Evolutionary conservation across 2,888 invertebrate species (phyloP).

Genomic region (Saturnia pavonia): DNA sequence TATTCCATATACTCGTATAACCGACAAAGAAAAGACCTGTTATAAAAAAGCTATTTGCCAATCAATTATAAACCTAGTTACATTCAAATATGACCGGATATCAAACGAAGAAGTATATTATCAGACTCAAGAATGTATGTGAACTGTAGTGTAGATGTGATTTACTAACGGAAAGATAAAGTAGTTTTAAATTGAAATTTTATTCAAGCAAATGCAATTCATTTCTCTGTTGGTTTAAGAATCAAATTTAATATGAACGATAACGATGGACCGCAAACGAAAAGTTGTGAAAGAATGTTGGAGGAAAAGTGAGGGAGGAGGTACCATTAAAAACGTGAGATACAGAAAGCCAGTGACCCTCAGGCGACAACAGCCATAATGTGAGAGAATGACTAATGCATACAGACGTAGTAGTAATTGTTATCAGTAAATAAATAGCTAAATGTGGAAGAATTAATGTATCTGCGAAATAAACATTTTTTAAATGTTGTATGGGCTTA

Average conservation of each 20-base stretch:
- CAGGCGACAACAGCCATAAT: constrained; percentile 63
- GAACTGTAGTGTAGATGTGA: constrained; percentile 50
- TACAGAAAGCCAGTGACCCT: constrained; percentile 64
- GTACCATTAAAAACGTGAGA: constrained; percentile 70
- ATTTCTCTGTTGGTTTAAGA: constrained; percentile 28
- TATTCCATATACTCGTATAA: constrained; percentile 24
- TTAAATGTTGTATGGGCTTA: too few relatives aligned
- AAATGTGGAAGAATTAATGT: too few relatives aligned
- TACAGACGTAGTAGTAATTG: constrained; percentile 7
- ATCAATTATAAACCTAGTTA: constrained; percentile 41
- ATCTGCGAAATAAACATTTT: too few relatives aligned
- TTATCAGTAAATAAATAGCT: background rate
- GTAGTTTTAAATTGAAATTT: constrained; percentile 22
- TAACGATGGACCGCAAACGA: constrained; percentile 24
- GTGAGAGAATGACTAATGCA: constrained; percentile 54
- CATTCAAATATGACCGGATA: constrained; percentile 35
- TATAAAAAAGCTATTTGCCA: constrained; percentile 34
- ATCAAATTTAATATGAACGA: constrained; percentile 14
- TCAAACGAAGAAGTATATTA: constrained; percentile 30
- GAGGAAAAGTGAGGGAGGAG: constrained; percentile 49
- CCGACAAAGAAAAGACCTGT: constrained; percentile 51
- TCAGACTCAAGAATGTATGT: constrained; percentile 42
- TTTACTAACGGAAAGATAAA: constrained; percentile 43
- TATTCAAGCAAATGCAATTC: constrained; percentile 31
- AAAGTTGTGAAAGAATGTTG: constrained; percentile 34